Evolutionary conservation across 2,113 vertebrate genomes (phyloP), one percentile per base, ranked within the genome.

Genomic region (Hippocampus comes): DNA sequence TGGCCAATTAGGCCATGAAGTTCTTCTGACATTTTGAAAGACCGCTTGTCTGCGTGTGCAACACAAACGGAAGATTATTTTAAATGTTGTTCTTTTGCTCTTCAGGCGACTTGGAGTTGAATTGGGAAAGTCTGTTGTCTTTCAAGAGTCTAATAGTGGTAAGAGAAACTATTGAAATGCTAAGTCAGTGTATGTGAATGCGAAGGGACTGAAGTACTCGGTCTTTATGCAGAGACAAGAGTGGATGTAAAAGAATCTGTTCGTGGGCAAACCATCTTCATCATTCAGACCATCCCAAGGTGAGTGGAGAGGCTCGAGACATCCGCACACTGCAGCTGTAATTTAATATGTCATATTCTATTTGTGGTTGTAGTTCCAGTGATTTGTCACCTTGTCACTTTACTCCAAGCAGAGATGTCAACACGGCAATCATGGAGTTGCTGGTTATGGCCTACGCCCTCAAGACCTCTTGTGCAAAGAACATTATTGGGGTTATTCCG

Each of bases 161-260:
- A 70, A 92, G 89, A 56, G 21, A 46, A 46, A 51, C 34, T 5
- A 6, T 38, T 38, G 34, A 38, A 38, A 38, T 38, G 34, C 34
- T 38, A 38, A 46, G 43, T 46, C 43, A 34, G 30, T 5, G 1
- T 46, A 46, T 3, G 10, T 46, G 12, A 12, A 46, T 46, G 3
- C 43, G 14, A 12, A 46, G 3, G 10, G 14, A 14, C 43, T 46
- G 43, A 46, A 46, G 14, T 46, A 14, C 6, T 46, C 0, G 6
- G 34, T 34, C 5, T 61, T 7, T 46, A 2, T 64, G 23, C 79
- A 99, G 97, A 99, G 90, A 99, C 97, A 8, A 94, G 97, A 93
- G 97, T 99, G 70, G 96, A 99, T 88, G 97, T 99, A 56, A 96
- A 99, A 83, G 97, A 99, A 75, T 99, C 97, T 0, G 97, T 99